Evolutionary conservation across 2,113 vertebrate species (phyloP), one percentile per base, ranked within the genome.

Genomic region (Gopherus evgoodei): DNA sequence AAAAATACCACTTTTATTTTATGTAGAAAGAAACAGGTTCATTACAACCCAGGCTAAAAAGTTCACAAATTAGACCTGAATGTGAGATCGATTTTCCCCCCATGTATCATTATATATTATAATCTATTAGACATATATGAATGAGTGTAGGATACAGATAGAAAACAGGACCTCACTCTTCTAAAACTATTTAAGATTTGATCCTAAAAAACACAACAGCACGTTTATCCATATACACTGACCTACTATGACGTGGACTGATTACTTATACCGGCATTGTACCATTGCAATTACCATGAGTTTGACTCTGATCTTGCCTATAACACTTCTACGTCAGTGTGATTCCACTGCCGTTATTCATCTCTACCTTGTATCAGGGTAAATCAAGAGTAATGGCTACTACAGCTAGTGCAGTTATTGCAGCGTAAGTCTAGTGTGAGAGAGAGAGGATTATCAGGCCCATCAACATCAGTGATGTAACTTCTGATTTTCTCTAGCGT

Each of bases 161-260:
- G 85, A 79, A 72, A 47, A 42, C 27, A 83, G 13, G 29, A 35
- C 17, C 5, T 47, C 2, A 3, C 22, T 31, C 8, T 6, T 72
- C 65, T 19, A 83, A 83, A 83, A 2, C 21, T 6, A 47, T 62
- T 59, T 59, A 59, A 47, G 7, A 4, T 31, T 57, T 31, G n/a
- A 49, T 8, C 49, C 44, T 49, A 62, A 62, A 65, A 90, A 38
- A 3, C 72, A 53, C 29, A 27, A 49, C 4, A 59, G n/a, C 6
- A 11, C 1, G 52, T 79, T 16, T 19, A 56, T 47, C n/a, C 47
- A 0, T 10, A 16, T 31, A 42, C 22, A 38, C 24, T 2, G 21
- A 16, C 27, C 22, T 2, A 27, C 65, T 0, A 52, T 52, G 72
- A 56, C 53, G 27, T n/a, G 49, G 53, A 24, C 22, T 57, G 54